Evolutionary conservation across 2,888 invertebrate species (phyloP).

Genomic region (Electrophaes corylata): DNA sequence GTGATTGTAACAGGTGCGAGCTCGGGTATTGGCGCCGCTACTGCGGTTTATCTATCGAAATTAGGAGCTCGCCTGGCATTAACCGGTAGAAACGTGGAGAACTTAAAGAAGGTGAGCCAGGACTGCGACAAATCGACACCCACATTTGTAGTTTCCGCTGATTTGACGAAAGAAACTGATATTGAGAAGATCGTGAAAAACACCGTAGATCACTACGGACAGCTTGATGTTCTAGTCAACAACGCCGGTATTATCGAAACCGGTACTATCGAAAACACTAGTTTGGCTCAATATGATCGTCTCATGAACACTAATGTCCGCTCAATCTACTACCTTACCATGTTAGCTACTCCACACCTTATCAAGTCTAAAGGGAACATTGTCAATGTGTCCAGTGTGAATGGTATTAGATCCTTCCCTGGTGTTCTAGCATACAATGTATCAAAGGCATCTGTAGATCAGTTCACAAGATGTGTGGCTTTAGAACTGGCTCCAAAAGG

Average conservation of each 20-base stretch:
- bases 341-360: constrained; percentile 94
- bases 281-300: constrained; percentile 93
- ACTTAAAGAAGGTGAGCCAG: constrained; percentile 79
- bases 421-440: constrained; percentile 95
- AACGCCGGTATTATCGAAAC: constrained; percentile 94
- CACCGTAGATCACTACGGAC: constrained; percentile 89
- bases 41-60: constrained; percentile 90
- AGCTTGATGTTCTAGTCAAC: constrained; percentile 93
- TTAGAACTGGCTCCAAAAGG: constrained; percentile 92
- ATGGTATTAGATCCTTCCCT: constrained; percentile 95
- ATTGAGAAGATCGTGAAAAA: constrained; percentile 88
- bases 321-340: constrained; percentile 91
- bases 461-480: constrained; percentile 96
- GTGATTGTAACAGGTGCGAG: constrained; percentile 92
- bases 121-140: constrained; percentile 66
- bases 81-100: constrained; percentile 87
- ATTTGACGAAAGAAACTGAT: constrained; percentile 89
- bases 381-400: constrained; percentile 98
- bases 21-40: constrained; percentile 93
- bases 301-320: constrained; percentile 96
- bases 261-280: constrained; percentile 94
- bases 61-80: constrained; percentile 90
- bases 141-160: constrained; percentile 87
- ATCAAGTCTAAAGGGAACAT: constrained; percentile 93
- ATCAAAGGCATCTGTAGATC: constrained; percentile 97